Percentiles rank a stretch among this genome's conserved stretches.
phyloP scores from a whole-genome alignment of 2,113 vertebrate species.

The Camelus bactrianus region DNA sequence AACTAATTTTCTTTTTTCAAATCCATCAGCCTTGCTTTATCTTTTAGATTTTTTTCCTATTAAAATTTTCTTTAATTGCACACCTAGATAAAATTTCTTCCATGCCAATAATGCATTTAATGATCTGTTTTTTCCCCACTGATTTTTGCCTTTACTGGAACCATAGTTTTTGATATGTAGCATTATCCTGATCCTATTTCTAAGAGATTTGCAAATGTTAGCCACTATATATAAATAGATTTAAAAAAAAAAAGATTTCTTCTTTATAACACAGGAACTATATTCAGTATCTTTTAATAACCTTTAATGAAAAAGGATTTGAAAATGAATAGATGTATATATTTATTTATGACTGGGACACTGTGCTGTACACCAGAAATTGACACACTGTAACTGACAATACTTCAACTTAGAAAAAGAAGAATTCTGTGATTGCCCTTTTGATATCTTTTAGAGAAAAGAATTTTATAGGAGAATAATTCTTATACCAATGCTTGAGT shows the following conservation, averaged over 20 bases:
- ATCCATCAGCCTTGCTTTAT: background rate
- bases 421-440: background rate
- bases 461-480: background rate
- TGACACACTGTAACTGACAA: too few relatives aligned
- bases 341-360: too few relatives aligned
- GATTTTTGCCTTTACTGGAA: background rate
- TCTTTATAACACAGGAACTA: too few relatives aligned
- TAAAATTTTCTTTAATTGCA: background rate
- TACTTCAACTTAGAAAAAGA: too few relatives aligned
- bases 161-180: background rate
- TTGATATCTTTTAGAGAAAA: background rate
- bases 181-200: background rate
- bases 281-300: too few relatives aligned
- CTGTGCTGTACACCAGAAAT: too few relatives aligned
- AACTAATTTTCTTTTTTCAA: background rate
- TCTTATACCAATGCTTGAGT: background rate
- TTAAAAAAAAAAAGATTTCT: too few relatives aligned
- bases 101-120: background rate
- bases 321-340: too few relatives aligned
- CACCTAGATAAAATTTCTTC: background rate
- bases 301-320: too few relatives aligned
- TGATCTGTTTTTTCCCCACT: background rate
- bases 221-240: too few relatives aligned
- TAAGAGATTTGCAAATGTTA: background rate
- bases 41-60: background rate